Base-by-base conservation (phyloP, 2,113 vertebrate species). In the Pimephales promelas region DNA sequence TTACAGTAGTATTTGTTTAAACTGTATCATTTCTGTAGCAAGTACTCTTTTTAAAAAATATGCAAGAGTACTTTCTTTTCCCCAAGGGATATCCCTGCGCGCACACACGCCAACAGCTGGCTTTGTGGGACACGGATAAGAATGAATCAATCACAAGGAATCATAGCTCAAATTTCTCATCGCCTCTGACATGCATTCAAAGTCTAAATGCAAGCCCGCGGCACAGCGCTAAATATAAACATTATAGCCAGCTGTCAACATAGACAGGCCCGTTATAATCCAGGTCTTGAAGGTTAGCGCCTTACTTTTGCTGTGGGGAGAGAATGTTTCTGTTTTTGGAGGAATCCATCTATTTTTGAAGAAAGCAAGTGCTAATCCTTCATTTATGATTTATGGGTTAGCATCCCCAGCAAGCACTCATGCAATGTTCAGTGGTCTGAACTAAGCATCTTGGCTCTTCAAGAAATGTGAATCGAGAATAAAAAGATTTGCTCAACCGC, bases 141-240 rank as follows among this genome's bases (percentile, higher is more conserved):
- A 81, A 59, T 20, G 49, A 26, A 87, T 79, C 85, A 47, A 71
- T 75, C 82, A 31, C 5, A 14, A 76, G 61, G 22, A 81, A 76
- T 74, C 73, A 68, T 24, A 28, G 82, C 40, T 72, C 68, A 54
- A 72, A 36, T 54, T 70, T 82, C 61, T 68, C 80, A 74, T 84
- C n/a, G 80, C 56, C 6, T 36, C 74, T 71, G 83, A 82, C 82
- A 59, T 68, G 20, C 62, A 56, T 74, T 82, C 72, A 75, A 47
- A 64, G 56, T 56, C n/a, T 57, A 64, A 78, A 83, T 2, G 31
- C 34, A 34, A 81, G 79, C 86, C 73, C 7, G 22, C 49, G 86
- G 86, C 66, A 9, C 22, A 18, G 59, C 62, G 45, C 79, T 83
- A 85, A 83, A 85, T 85, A 83, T 85, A 83, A 83, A 74, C 83